Base-by-base conservation (phyloP, 2,888 invertebrate genomes). In the Drosophila putrida region DNA sequence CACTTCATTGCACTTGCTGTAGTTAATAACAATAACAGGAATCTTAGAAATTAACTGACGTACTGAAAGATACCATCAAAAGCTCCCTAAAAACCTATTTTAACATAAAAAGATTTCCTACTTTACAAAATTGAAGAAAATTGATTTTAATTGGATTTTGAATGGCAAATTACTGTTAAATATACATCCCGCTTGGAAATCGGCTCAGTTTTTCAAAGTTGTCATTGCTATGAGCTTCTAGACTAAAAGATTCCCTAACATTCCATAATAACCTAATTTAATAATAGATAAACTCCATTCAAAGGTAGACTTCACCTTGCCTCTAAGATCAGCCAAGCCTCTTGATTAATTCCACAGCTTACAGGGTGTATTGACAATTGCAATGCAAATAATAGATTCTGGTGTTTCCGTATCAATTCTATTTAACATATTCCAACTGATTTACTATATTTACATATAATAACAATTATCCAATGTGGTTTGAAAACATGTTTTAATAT, bases 401-500 rank as follows among this genome's bases (percentile, higher is more conserved):
- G n/a, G 31, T 11, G 31, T 35, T 38, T 49, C 13, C 13, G 36
- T 38, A 43, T 63, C 46, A 60, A 60, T 49, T 38, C 70, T 50
- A 38, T 15, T 70, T 55, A 51, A 47, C 68, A 68, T 46, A 55
- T 59, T 55, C 33, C 53, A 46, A 55, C 64, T 54, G 11, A 59
- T 43, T 60, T 8, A 11, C 6, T 20, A 39, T 54, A 53, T 44
- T 44, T 46, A 31, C 41, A 39, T 39, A 41, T 49, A 38, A 44
- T 39, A 50, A 43, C 51, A 60, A 74, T 71, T 71, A 61, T 27
- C 27, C 60, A 57, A 46, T 44, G 35, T 11, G 39, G 65, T 76
- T 64, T 47, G 54, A 73, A 73, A 54, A 58, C 74, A 72, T 72
- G 73, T 57, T 57, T 41, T 15, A 35, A 20, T 60, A 65, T 65